A percentile compares a stretch with the other conserved stretches of the same genome.
These are phyloP conservation scores for Tineola bisselliella DNA, from an alignment of 2,888 invertebrate genomes.

Conservation along the genomic window DNA sequence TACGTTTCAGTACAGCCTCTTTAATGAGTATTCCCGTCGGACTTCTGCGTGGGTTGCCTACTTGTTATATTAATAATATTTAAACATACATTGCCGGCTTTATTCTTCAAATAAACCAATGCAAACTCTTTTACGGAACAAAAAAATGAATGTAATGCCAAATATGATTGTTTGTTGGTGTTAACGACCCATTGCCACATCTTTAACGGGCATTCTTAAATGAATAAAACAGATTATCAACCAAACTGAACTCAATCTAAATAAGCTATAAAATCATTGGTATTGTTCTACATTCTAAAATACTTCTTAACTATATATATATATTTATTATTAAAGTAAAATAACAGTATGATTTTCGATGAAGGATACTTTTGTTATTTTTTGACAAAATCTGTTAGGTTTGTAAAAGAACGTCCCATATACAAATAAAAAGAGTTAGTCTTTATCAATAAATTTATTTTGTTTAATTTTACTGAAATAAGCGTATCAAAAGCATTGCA, in stretches of 20 bases:
- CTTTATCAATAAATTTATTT: no score
- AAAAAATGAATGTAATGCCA: background rate
- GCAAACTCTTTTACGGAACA: background rate
- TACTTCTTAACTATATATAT: no score
- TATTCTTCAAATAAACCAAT: background rate
- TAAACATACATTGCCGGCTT: background rate
- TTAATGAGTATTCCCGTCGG: background rate
- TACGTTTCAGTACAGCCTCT: background rate
- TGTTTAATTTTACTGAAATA: no score
- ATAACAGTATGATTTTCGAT: no score
- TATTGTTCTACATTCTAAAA: no score
- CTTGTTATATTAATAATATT: background rate
- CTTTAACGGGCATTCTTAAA: background rate
- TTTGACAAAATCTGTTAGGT: no score
- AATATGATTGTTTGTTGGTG: background rate
- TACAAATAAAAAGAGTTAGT: no score
- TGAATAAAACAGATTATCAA: background rate
- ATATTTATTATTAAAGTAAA: no score
- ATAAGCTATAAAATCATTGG: background rate
- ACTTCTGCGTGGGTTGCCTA: background rate
- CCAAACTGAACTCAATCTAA: background rate
- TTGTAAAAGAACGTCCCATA: no score
- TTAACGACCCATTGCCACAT: constrained; percentile 10
- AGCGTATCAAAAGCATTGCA: no score
- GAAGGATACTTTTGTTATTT: no score